Base-by-base conservation (phyloP, 2,797 vertebrate genomes). In the Platyrinchus mystaceus region DNA sequence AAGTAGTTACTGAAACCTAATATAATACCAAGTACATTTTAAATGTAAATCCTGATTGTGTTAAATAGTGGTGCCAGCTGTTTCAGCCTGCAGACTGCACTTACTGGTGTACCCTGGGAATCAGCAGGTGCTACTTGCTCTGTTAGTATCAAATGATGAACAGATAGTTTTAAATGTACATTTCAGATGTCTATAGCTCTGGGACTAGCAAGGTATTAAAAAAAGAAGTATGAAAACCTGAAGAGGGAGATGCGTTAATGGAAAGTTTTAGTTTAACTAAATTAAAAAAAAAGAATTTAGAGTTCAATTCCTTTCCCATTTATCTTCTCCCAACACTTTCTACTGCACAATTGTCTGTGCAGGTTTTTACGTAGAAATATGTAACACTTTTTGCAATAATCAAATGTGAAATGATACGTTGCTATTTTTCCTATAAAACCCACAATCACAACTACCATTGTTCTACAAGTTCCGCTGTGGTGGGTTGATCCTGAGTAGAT, bases 1-100 rank as follows among this genome's bases (percentile, higher is more conserved):
- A 93, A 78, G 41, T 67, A 91, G 78, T 83, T 81, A 79, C 53
- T 85, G 86, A 92, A 95, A 85, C 26, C 30, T 89, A 89, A 94
- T 93, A 68, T 84, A 78, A 88, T 69, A 78, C 30, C 4, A 0
- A 84, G 39, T 88, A 77, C 21, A 71, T 77, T 85, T 88, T 60
- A 95, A 91, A 90, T 90, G 58, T 93, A 91, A 94, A 91, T 90
- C 44, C 32, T 78, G 66, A 95, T 93, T 20, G 12, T 68, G 60
- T 94, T 90, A 86, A 84, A 59, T 43, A 88, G 60, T 56, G 7
- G 7, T 64, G 77, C 85, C 88, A 95, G 92, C 69, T 95, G 90
- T 88, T 94, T 93, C 83, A 90, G 53, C 8, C 37, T 83, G 66
- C 26, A 95, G 44, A 75, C 64, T 60, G 39, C 8, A 44, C 60